phyloP scores from a whole-genome alignment of 30 jellyfish, hydroid and myxozoan species.

The Sanderia malayensis region DNA sequence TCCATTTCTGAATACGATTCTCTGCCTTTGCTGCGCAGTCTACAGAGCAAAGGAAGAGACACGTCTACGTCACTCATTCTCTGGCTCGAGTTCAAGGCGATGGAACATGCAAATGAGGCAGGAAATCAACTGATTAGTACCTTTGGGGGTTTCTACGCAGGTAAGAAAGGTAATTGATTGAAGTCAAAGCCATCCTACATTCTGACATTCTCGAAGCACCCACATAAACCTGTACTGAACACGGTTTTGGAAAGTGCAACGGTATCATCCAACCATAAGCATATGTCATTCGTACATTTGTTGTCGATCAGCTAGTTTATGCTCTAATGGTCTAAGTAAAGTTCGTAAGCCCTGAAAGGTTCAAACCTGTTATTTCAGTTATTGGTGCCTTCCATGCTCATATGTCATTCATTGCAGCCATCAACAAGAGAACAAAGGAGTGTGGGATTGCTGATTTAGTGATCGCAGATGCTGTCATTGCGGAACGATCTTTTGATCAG shows the following conservation, averaged over 20 bases:
- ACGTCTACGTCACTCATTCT: conserved; percentile 9
- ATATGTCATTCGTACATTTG: conserved; percentile 6
- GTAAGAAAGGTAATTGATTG: conserved; percentile 4
- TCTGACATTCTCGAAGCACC: conserved; percentile 24
- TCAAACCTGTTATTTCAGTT: neutral
- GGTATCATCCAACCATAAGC: conserved; percentile 13
- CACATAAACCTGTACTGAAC: conserved; percentile 19
- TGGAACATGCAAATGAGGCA: conserved; percentile 25
- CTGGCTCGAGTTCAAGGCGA: conserved; percentile 13
- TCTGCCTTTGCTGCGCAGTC: too few species aligned
- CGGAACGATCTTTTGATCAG: conserved; percentile 25
- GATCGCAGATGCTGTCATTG: conserved; percentile 14
- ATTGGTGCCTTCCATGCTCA: conserved; percentile 4
- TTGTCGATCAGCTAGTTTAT: conserved; percentile 29
- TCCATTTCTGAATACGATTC: too few species aligned
- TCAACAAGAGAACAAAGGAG: conserved; percentile 25
- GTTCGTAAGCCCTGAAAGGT: conserved; percentile 7
- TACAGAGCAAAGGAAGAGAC: conserved; percentile 33
- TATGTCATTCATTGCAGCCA: conserved; percentile 13
- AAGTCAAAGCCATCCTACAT: conserved; percentile 16
- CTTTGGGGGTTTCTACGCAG: conserved; percentile 14
- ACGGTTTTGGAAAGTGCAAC: conserved; percentile 11
- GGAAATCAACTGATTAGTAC: conserved; percentile 9
- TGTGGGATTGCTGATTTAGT: conserved; percentile 17
- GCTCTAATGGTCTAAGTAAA: conserved; percentile 26